Base-by-base conservation (phyloP, 1,140 invertebrate genomes). In the Aporrectodea caliginosa region DNA sequence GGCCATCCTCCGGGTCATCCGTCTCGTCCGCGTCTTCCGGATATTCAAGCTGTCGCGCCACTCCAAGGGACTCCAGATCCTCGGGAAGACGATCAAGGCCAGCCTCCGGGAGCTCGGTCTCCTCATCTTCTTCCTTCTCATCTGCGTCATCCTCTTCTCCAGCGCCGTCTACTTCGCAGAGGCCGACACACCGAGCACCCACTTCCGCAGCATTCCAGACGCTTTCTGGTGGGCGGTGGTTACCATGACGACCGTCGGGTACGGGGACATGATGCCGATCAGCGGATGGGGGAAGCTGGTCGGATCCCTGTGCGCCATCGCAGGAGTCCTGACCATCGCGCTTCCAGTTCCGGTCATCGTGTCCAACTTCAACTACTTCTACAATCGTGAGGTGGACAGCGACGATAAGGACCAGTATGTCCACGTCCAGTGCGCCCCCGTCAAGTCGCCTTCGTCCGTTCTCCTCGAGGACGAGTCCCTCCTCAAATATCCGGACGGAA, bases 361-460 rank as follows among this genome's bases (percentile, higher is more conserved):
- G n/a, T n/a, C n/a, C n/a, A n/a, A n/a, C n/a, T n/a, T n/a, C 92
- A 99, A 99, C 90, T 99, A 99, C 91, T 99, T 99, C 92, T 99
- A 99, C 92, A 96, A 98, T 90, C 93, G 96, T 87, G 73, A 74
- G 33, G 73, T 33, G 29, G 73, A 74, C 73, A 74, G 73, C 33
- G 73, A 74, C 14, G 73, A 74, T 2, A 74, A 33, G 73, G 73
- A 74, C 30, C 31, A 74, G 16, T 74, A n/a, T n/a, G n/a, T n/a
- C n/a, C n/a, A n/a, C n/a, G n/a, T n/a, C n/a, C n/a, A n/a, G n/a
- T n/a, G n/a, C n/a, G n/a, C n/a, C n/a, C n/a, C n/a, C n/a, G n/a
- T n/a, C n/a, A n/a, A n/a, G n/a, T n/a, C n/a, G n/a, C n/a, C n/a
- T n/a, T n/a, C n/a, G n/a, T n/a, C n/a, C n/a, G n/a, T n/a, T n/a